Conservation (phyloP, 2,113 vertebrate genomes). For the Lagopus muta region DNA sequence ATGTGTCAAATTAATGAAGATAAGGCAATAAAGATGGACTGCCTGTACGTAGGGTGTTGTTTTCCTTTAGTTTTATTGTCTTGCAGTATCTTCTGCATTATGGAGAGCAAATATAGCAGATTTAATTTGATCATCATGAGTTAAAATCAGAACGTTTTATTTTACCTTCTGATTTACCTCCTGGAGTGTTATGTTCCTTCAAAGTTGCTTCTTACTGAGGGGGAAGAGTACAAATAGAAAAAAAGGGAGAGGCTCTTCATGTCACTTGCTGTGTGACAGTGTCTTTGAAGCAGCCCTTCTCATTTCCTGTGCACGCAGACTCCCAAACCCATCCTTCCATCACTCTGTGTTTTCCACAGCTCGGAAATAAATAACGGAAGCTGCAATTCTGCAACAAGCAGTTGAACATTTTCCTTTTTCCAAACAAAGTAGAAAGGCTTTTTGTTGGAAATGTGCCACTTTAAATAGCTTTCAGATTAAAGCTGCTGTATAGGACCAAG, state of each 20-base stretch:
- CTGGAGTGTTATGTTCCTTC: background rate
- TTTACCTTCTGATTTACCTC: background rate
- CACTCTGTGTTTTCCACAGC: background rate
- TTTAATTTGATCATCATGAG: background rate
- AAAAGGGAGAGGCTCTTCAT: background rate
- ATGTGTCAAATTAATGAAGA: background rate
- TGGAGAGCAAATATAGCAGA: background rate
- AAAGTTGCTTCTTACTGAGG: background rate
- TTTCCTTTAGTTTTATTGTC: background rate
- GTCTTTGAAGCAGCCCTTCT: background rate
- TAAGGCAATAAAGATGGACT: background rate
- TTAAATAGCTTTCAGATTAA: background rate
- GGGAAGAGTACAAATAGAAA: background rate
- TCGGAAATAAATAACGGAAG: background rate
- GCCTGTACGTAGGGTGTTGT: background rate
- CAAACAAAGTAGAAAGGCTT: background rate
- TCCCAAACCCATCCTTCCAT: background rate
- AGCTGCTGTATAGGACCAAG: background rate
- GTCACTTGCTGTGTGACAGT: background rate
- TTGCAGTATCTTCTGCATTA: background rate
- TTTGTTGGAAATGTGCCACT: background rate
- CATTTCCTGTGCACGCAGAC: background rate
- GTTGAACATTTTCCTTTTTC: background rate
- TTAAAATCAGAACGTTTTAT: background rate
- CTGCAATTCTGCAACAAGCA: background rate